A percentile compares a stretch with the other conserved stretches of the same genome.
Conservation (phyloP, 2,113 vertebrate species). For the Panurus biarmicus region DNA sequence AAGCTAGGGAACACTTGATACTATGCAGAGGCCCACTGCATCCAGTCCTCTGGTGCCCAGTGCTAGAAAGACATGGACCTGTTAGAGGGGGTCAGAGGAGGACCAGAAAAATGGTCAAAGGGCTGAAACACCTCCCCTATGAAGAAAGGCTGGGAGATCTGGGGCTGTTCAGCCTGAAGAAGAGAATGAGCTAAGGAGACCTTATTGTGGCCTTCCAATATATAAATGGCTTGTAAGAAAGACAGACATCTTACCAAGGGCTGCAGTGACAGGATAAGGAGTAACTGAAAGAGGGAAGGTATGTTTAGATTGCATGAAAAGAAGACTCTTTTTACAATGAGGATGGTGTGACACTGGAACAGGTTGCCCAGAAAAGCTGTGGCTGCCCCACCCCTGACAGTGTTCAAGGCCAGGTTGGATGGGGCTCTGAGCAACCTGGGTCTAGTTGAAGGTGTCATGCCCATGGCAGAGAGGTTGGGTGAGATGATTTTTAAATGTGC, state of each 20-base stretch:
- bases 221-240: background rate
- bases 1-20: background rate
- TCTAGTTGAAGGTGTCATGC: background rate
- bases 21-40: background rate
- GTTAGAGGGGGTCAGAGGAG: background rate
- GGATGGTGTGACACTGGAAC: fast-evolving
- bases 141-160: background rate
- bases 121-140: background rate
- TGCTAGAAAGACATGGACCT: background rate
- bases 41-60: background rate
- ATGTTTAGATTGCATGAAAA: background rate
- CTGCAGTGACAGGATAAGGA: background rate
- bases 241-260: background rate
- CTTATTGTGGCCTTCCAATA: background rate
- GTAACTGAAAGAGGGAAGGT: background rate
- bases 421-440: background rate
- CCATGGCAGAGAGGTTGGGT: background rate
- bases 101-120: background rate
- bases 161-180: background rate
- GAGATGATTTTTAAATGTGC: background rate
- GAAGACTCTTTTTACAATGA: background rate
- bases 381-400: background rate
- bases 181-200: background rate
- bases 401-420: background rate
- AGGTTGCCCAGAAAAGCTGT: background rate